phyloP scores from a whole-genome alignment of 2,888 invertebrate species.

The Tuberolachnus salignus region DNA sequence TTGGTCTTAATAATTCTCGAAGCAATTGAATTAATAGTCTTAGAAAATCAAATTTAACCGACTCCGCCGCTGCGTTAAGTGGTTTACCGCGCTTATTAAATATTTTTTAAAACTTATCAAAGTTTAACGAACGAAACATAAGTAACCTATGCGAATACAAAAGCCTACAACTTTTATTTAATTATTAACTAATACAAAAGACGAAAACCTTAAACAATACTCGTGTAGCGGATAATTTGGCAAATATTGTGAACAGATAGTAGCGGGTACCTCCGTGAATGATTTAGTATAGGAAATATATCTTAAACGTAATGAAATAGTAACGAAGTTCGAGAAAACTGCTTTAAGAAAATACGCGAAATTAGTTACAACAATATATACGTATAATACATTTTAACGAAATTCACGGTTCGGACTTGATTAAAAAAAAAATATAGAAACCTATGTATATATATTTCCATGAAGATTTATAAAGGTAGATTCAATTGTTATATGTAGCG shows the following conservation, averaged over 20 bases:
- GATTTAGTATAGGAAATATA: too few species aligned
- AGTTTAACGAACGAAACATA: background rate
- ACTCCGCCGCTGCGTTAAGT: background rate
- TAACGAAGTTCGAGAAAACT: too few species aligned
- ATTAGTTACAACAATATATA: too few species aligned
- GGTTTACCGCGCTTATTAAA: background rate
- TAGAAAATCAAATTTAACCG: background rate
- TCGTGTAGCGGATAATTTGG: background rate
- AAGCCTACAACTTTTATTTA: background rate
- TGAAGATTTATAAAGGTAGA: too few species aligned
- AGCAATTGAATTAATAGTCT: background rate
- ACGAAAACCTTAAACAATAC: background rate
- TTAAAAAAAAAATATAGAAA: too few species aligned
- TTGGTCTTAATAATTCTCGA: background rate
- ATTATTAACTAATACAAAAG: background rate
- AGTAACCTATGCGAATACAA: background rate
- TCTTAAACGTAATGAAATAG: too few species aligned
- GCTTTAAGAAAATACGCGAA: too few species aligned
- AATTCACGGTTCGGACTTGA: too few species aligned
- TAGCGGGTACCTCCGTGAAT: too few species aligned
- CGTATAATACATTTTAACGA: too few species aligned
- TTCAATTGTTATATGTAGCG: too few species aligned
- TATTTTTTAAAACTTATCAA: background rate
- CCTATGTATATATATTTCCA: too few species aligned
- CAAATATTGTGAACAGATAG: background rate